phyloP scores from a whole-genome alignment of 1,140 invertebrate species.

The Caenorhabditis brenneri region DNA sequence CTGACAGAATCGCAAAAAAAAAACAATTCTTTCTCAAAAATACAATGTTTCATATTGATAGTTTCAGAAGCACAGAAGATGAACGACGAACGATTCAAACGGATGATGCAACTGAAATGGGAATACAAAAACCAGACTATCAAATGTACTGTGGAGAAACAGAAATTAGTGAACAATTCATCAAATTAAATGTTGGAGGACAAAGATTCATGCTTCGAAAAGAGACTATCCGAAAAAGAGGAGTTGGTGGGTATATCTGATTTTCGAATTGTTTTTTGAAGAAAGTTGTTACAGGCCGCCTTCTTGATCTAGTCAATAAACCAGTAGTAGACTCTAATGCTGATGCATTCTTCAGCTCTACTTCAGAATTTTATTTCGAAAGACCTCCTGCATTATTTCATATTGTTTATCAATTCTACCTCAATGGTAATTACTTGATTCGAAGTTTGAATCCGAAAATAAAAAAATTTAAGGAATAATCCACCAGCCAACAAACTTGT shows the following conservation, averaged over 20 bases:
- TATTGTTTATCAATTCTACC: slow-evolving; percentile 64
- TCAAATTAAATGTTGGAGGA: slow-evolving; percentile 62
- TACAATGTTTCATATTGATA: not conserved
- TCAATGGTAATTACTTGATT: slow-evolving; percentile 40
- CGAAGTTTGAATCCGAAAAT: not conserved
- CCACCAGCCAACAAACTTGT: slow-evolving; percentile 61
- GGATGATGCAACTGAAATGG: not conserved
- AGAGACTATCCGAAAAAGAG: slow-evolving; percentile 52
- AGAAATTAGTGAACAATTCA: slow-evolving; percentile 49
- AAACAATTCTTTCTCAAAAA: too few species aligned
- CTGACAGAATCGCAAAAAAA: not conserved
- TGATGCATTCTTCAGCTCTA: slow-evolving; percentile 59
- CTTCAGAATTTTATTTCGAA: slow-evolving; percentile 64
- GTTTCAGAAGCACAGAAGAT: slow-evolving; percentile 47
- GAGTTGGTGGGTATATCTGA: not conserved
- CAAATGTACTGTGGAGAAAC: slow-evolving; percentile 24
- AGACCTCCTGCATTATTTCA: slow-evolving; percentile 59
- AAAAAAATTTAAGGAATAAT: slow-evolving; percentile 49
- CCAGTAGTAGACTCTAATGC: not conserved
- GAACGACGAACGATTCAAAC: slow-evolving; percentile 36
- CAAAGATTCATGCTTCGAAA: slow-evolving; percentile 59
- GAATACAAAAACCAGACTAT: slow-evolving; percentile 23
- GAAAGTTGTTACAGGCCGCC: slow-evolving; percentile 38
- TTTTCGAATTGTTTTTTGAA: not conserved
- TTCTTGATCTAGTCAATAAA: slow-evolving; percentile 12